Conservation (phyloP, 2,888 invertebrate genomes). For the Chymomyza procnemis region DNA sequence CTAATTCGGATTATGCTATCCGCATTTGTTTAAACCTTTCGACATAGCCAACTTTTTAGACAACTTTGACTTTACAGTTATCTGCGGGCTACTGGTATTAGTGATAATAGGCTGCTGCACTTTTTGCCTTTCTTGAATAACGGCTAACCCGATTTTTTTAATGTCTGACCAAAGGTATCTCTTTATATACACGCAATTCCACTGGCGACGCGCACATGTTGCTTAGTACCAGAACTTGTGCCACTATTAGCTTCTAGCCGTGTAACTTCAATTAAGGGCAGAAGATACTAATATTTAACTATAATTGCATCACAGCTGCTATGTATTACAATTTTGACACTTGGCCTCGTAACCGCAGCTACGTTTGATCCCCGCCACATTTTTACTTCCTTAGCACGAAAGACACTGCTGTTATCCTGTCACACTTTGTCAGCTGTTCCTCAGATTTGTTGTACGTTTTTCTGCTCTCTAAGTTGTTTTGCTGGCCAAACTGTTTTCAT, state of each 20-base stretch:
- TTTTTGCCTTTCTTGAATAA: neutral
- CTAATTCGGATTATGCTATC: too few relatives aligned
- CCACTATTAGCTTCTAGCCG: neutral
- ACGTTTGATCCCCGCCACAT: constrained; percentile 27
- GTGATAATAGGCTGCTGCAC: neutral
- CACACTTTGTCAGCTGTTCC: constrained; percentile 59
- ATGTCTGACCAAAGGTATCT: neutral
- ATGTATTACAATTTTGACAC: neutral
- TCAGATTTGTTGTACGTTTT: constrained; percentile 47
- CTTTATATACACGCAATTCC: neutral
- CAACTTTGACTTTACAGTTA: neutral
- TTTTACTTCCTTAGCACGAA: constrained; percentile 42
- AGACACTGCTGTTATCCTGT: neutral
- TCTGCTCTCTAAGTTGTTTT: neutral
- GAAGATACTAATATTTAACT: neutral
- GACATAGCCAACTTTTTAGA: neutral
- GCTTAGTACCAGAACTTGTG: neutral
- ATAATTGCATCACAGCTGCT: constrained; percentile 11
- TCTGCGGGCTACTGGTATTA: neutral
- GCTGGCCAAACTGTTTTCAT: constrained; percentile 8
- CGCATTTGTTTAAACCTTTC: neutral
- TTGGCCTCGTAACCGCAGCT: constrained; percentile 48
- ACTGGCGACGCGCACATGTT: neutral
- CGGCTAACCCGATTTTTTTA: neutral
- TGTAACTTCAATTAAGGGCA: neutral